Evolutionary conservation across 1,140 invertebrate species (phyloP).

Genomic region (Magallana ariakensis): DNA sequence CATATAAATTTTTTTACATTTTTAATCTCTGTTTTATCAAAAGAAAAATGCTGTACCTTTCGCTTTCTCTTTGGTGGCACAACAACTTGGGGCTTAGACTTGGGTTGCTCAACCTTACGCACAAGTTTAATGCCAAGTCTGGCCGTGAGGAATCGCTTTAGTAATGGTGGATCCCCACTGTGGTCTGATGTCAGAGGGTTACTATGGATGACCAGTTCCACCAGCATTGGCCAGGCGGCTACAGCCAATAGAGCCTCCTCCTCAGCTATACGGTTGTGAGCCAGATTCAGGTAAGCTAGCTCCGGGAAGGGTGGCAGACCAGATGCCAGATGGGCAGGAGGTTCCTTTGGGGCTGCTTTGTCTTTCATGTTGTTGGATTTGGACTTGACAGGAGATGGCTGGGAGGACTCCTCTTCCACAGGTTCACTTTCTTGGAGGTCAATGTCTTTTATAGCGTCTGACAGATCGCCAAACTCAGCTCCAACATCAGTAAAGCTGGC

Average conservation of each 20-base stretch:
- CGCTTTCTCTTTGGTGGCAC: conserved; percentile 64
- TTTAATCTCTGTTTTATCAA: no score
- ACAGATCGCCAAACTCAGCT: conserved; percentile 59
- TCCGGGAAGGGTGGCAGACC: conserved; percentile 74
- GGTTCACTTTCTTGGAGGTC: conserved; percentile 47
- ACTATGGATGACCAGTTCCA: conserved; percentile 76
- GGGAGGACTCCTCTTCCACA: background rate
- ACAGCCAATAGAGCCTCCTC: conserved; percentile 77
- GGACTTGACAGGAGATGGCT: background rate
- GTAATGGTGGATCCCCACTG: conserved; percentile 78
- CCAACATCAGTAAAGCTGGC: conserved; percentile 55
- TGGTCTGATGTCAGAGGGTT: conserved; percentile 77
- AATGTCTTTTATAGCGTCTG: conserved; percentile 63
- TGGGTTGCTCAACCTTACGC: conserved; percentile 63
- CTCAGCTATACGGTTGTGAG: conserved; percentile 76
- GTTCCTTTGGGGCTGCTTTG: background rate
- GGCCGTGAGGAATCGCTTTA: conserved; percentile 75
- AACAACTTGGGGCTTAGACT: conserved; percentile 66
- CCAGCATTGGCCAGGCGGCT: conserved; percentile 78
- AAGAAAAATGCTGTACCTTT: conserved; percentile 55
- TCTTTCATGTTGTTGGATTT: background rate
- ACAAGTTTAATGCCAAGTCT: conserved; percentile 73
- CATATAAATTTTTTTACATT: no score
- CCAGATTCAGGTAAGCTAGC: conserved; percentile 75
- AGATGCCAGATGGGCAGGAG: conserved; percentile 29